Evolutionary conservation across 2,113 vertebrate genomes (phyloP).

Genomic region (Egretta garzetta): DNA sequence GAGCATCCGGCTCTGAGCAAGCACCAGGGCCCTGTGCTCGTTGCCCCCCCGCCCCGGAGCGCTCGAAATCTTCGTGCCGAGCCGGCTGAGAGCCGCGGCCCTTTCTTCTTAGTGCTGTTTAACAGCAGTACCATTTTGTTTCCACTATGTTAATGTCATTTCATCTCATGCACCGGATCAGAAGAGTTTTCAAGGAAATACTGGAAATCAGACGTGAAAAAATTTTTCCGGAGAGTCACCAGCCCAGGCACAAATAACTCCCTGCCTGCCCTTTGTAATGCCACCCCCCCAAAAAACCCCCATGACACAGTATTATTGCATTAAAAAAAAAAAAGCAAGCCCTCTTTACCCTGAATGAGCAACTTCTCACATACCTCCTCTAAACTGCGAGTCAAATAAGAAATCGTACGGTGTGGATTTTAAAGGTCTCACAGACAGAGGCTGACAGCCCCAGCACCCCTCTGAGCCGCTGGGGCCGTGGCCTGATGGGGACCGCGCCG

Average conservation of each 20-base stretch:
- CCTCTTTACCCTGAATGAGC: background rate
- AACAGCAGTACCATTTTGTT: background rate
- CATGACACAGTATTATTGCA: background rate
- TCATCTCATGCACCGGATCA: background rate
- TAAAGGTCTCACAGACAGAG: constrained; percentile 40
- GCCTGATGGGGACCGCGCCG: background rate
- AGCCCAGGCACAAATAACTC: background rate
- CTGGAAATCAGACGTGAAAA: background rate
- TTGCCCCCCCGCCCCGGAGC: accelerated
- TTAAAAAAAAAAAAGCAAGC: background rate
- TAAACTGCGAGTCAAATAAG: constrained; percentile 24
- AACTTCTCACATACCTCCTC: background rate
- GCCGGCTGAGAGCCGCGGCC: background rate
- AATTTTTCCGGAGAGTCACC: background rate
- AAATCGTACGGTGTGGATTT: background rate
- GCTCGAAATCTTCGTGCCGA: background rate
- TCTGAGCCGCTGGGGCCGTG: constrained; percentile 25
- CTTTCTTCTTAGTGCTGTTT: background rate
- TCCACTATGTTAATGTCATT: background rate
- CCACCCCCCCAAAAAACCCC: background rate
- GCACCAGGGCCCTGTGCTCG: background rate
- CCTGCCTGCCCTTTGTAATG: background rate
- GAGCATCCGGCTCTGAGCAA: background rate
- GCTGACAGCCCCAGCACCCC: constrained; percentile 47
- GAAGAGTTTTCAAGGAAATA: constrained; percentile 28